Base-by-base conservation (phyloP, 2,113 vertebrate species). In the Lethenteron reissneri region DNA sequence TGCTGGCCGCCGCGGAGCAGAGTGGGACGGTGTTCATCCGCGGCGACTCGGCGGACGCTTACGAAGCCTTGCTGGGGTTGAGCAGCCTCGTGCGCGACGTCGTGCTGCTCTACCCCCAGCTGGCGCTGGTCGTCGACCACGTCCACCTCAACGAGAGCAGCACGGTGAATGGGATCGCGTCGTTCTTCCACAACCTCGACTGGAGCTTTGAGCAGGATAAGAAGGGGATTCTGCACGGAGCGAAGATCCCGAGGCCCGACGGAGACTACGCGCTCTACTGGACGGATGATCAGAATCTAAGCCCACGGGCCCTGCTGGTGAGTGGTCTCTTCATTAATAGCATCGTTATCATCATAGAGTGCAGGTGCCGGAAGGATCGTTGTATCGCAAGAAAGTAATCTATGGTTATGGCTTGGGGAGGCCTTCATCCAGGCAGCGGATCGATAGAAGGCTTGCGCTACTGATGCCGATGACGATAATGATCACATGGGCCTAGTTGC, bases 121-220 rank as follows among this genome's bases (percentile, higher is more conserved):
- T 99, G 57, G 82, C 97, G 57, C 81, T 97, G 21, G 79, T 97
- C 1, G 87, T 99, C 58, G 95, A 99, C 77, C 87, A 92, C 75
- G 84, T 99, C 71, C 84, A 86, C 56, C 77, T 99, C 62, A 83
- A 88, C 57, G 76, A 83, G 8, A 84, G 83, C 72, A 95, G 92
- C 75, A 81, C 83, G 1, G 74, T 87, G 70, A 77, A 83, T 77
- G 81, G 81, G 58, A 84, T 84, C 1, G 86, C 89, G 0, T 84
- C 87, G 77, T 97, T 92, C 81, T 99, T 99, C 76, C 92, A 99
- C 80, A 99, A 99, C 75, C 89, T 87, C 14, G 90, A 97, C 57
- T 75, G 21, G 64, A 68, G 21, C n/a, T 68, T 68, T 68, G n/a
- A 68, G 9, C 21, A n/a, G 8, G 9, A 17, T 9, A 11, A 68